These are phyloP conservation scores for Olivierus martensii DNA, from an alignment of 1,140 invertebrate species.

Conservation along the genomic window DNA sequence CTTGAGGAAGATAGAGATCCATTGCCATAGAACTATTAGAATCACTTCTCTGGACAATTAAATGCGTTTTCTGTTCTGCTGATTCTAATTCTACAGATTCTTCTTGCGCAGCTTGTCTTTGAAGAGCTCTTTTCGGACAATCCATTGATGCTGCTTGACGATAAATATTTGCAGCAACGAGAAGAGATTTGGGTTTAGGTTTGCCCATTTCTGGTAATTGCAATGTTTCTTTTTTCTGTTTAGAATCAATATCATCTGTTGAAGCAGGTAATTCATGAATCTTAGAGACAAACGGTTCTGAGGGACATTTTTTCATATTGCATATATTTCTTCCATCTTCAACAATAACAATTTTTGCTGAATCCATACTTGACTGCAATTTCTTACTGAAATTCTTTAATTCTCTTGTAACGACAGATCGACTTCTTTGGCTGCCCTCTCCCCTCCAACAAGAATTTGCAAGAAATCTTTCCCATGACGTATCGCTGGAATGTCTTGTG, in stretches of 20 bases:
- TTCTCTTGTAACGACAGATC: background rate
- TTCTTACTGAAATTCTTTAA: background rate
- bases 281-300: slow-evolving; percentile 11
- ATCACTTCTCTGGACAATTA: too few species aligned
- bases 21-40: slow-evolving; percentile 11
- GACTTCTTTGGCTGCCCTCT: too few species aligned
- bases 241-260: slow-evolving; percentile 2
- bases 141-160: slow-evolving; percentile 16
- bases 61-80: too few species aligned
- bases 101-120: too few species aligned
- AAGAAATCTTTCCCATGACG: background rate
- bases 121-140: slow-evolving; percentile 3
- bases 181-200: slow-evolving; percentile 8
- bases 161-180: slow-evolving; percentile 9
- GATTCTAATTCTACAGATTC: too few species aligned
- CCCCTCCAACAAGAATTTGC: background rate
- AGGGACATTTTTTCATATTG: slow-evolving; percentile 10
- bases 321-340: background rate
- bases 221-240: too few species aligned
- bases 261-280: slow-evolving; percentile 7
- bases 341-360: too few species aligned
- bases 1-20: slow-evolving; percentile 16
- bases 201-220: background rate
- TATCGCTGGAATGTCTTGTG: background rate
- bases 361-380: too few species aligned